phyloP scores from a whole-genome alignment of 2,797 vertebrate genomes.

The Gephyroberyx darwinii region DNA sequence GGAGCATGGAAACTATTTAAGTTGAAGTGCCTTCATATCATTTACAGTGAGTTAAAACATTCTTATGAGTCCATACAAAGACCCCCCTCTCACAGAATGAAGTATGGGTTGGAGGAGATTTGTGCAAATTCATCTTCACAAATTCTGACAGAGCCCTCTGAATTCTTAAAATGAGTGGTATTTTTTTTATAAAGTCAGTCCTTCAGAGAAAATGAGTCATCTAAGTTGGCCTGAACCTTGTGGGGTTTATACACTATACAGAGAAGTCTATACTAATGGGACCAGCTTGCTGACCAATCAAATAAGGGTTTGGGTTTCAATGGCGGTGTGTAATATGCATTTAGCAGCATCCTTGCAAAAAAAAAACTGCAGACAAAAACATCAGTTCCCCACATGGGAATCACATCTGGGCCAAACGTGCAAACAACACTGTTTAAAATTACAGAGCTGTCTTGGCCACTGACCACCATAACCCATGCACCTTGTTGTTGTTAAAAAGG shows the following conservation, averaged over 20 bases:
- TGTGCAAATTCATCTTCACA: not conserved
- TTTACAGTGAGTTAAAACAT: no score
- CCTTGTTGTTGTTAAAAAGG: not conserved
- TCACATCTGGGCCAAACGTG: slow-evolving; percentile 3
- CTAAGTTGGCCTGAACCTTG: slow-evolving; percentile 30
- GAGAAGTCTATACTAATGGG: not conserved
- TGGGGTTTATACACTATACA: not conserved
- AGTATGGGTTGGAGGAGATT: not conserved
- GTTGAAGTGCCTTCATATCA: no score
- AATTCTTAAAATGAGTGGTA: not conserved
- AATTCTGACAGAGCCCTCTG: not conserved
- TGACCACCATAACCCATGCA: slow-evolving; percentile 2
- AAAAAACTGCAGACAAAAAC: slow-evolving; percentile 22
- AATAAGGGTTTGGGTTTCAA: not conserved
- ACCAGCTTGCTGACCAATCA: slow-evolving; percentile 1
- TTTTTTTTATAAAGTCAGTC: not conserved
- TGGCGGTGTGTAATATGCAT: not conserved
- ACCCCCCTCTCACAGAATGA: no score
- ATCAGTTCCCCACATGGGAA: slow-evolving; percentile 15
- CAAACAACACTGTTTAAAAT: slow-evolving; percentile 21
- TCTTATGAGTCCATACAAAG: no score
- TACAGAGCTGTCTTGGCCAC: not conserved
- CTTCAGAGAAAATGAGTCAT: not conserved
- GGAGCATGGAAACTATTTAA: no score
- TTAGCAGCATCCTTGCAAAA: not conserved